Evolutionary conservation across 2,113 vertebrate genomes (phyloP), one percentile per base, ranked within the genome.

Genomic region (Ranitomeya imitator): DNA sequence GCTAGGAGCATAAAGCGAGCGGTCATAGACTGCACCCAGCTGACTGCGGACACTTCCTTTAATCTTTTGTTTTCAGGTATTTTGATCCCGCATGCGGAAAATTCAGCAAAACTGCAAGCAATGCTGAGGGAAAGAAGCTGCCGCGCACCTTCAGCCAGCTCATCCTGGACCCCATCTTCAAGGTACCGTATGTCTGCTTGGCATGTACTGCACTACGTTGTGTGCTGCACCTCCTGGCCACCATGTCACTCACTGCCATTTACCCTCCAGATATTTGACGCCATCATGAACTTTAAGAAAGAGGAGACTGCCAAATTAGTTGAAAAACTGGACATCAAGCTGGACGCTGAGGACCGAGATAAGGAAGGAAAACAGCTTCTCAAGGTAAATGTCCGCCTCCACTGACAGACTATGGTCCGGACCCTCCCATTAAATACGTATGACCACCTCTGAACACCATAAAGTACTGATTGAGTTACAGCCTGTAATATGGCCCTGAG

Each of bases 81-180:
- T 99, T 96, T n/a, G 97, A 99, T 89, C 92, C 94, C 0, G 89
- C 94, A 2, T 93, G 91, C 0, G 97, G 97, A 85, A 99, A 99
- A 73, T 99, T 99, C 86, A 93, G 94, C 89, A 99, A 99, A 90
- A 90, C 92, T 0, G 23, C 93, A 5, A 94, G 15, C 51, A 93
- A 90, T 37, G 90, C 96, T 0, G 96, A 97, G 7, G 97, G 97
- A 55, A 96, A 95, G 89, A 97, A 95, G 65, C 91, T 94, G 19
- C 92, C 97, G 0, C 95, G 98, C 5, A 98, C 97, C 10, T 99
- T 99, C 91, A 93, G 95, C 91, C 94, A 99, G 91, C 96, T 99
- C 77, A 93, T 99, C 88, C 93, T 99, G 89, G 97, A 99, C 83
- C 98, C 98, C 78, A 98, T 99, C 91, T 99, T 97, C 90, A 99